Percentiles rank a stretch among this genome's conserved stretches.
Conservation (phyloP, 2,797 vertebrate species). For the Gadopsis marmoratus region DNA sequence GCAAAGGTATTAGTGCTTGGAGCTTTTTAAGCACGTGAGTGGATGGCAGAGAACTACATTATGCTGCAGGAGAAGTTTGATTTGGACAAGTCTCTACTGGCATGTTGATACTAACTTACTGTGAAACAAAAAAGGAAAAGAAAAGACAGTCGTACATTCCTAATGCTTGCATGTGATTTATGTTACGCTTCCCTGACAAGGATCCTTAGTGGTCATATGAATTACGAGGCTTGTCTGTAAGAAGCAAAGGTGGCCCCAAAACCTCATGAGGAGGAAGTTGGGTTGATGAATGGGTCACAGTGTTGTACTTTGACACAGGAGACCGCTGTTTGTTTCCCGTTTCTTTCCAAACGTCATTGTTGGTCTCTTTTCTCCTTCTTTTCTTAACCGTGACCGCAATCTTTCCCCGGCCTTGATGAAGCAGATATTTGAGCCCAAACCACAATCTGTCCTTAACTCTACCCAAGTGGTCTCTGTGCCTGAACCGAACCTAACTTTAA, state of each 20-base stretch:
- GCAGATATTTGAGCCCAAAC: background rate
- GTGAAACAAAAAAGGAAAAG: background rate
- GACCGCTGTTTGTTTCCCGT: background rate
- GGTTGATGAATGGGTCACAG: constrained; percentile 10
- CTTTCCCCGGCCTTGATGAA: background rate
- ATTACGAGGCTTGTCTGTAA: background rate
- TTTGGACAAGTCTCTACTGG: background rate
- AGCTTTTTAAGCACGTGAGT: background rate
- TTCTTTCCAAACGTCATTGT: background rate
- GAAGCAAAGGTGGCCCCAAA: background rate
- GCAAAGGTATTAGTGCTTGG: background rate
- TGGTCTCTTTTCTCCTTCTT: background rate
- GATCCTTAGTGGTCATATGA: background rate
- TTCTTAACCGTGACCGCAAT: background rate
- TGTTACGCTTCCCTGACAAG: background rate
- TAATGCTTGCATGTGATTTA: background rate
- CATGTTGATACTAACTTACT: background rate
- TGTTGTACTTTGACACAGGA: background rate
- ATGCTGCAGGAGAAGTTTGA: background rate
- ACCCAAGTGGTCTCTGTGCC: background rate
- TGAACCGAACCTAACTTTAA: background rate
- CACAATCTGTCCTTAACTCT: background rate
- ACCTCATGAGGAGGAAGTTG: background rate
- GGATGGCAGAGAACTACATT: background rate
- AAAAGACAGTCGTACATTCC: background rate